These are phyloP conservation scores for Myotis brandtii DNA, from an alignment of 2,113 vertebrate genomes.

Conservation along the genomic window DNA sequence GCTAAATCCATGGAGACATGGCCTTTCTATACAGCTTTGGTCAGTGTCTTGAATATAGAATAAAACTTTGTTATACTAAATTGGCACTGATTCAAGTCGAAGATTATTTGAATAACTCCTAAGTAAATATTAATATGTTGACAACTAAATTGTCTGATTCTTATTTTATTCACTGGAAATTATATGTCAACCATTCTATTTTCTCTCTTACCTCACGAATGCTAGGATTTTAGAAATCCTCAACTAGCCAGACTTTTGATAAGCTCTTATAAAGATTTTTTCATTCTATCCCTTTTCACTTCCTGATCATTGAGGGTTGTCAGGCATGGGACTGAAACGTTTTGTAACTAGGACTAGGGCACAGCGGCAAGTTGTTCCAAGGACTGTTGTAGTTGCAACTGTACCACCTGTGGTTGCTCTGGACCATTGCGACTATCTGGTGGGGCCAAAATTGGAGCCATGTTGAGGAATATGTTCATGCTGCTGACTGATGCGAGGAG, in stretches of 20 bases:
- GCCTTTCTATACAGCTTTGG: background rate
- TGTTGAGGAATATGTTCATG: background rate
- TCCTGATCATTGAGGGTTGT: background rate
- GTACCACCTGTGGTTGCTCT: background rate
- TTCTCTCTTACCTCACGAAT: background rate
- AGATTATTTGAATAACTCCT: background rate
- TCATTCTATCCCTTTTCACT: background rate
- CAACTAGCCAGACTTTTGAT: background rate
- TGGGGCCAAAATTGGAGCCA: background rate
- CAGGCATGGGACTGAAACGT: background rate
- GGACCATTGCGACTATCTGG: background rate
- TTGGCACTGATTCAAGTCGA: background rate
- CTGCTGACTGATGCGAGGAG: background rate
- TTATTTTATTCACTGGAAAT: background rate
- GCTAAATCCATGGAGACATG: background rate
- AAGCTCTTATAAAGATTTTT: background rate
- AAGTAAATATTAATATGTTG: background rate
- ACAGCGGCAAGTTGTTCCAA: background rate
- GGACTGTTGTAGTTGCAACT: background rate
- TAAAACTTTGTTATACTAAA: background rate
- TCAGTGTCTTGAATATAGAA: constrained; percentile 9
- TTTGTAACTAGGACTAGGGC: background rate
- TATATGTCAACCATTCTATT: background rate
- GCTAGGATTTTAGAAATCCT: background rate
- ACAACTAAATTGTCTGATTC: background rate